Base-by-base conservation (phyloP, 2,888 invertebrate genomes). In the Nemurella pictetii region DNA sequence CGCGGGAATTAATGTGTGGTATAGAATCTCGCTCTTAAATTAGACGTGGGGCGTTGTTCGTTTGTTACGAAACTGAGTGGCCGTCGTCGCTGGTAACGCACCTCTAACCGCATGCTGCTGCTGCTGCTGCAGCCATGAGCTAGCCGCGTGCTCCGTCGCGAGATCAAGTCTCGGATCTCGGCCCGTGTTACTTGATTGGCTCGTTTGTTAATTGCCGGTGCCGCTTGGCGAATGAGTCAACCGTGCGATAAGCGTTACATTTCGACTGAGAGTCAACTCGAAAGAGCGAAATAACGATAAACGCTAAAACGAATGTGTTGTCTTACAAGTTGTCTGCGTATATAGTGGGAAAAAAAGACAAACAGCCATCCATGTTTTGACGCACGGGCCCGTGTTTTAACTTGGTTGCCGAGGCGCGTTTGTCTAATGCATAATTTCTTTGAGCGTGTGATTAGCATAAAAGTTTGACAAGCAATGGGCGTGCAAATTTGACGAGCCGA, bases 1-100 rank as follows among this genome's bases (percentile, higher is more conserved):
- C 32, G 32, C 32, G 32, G 73, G 36, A 84, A 84, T 84, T 84
- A 80, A 84, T 84, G 84, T 30, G 84, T 25, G 80, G 27, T 35
- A 25, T 72, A 55, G 80, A 84, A 80, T 80, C 80, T 72, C 27
- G 30, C 29, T 84, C 30, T 84, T 80, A 84, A 84, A 84, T 84
- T 84, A 80, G 84, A 84, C 55, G 9, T 55, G 55, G 55, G 55
- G 55, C 55, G 55, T 55, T 55, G 55, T 55, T 55, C 55, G 55
- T 55, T 55, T 55, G 55, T 55, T 55, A 20, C 55, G 55, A 55
- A 55, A 55, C 15, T 55, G 55, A 55, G 55, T 55, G 55, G 55
- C 55, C 55, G 55, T 55, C 55, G 55, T 55, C 55, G 55, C 55
- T 20, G 55, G 55, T 55, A 55, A 7, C 15, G 55, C 55, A 55